phyloP scores from a whole-genome alignment of 2,113 vertebrate species.

The Aegithalos caudatus region DNA sequence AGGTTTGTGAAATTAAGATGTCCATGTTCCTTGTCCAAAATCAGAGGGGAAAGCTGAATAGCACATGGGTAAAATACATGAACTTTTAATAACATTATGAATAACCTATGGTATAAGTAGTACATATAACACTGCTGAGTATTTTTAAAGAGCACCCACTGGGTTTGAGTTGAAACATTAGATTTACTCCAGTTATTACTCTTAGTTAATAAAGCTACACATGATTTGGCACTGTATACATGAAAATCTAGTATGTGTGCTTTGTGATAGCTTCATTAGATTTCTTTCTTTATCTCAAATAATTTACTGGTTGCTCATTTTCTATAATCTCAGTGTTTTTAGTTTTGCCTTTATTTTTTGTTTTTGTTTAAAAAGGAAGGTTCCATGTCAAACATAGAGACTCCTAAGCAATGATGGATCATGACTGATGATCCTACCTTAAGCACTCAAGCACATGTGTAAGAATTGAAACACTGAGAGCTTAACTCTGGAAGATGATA shows the following conservation, averaged over 20 bases:
- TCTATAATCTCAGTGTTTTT: not conserved
- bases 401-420: not conserved
- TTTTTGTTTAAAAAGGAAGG: not conserved
- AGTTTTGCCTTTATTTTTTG: not conserved
- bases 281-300: not conserved
- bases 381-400: accelerated
- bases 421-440: not conserved
- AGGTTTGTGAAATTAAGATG: not conserved
- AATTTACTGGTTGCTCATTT: not conserved
- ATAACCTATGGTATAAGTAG: not conserved
- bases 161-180: not conserved
- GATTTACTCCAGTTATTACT: not conserved
- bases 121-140: not conserved
- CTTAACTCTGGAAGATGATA: not conserved
- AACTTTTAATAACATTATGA: not conserved
- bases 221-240: not conserved
- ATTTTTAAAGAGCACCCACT: not conserved
- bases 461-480: not conserved
- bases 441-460: not conserved
- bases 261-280: not conserved
- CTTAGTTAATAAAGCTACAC: not conserved
- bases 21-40: not conserved
- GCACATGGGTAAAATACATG: not conserved
- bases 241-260: not conserved
- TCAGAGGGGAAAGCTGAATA: not conserved